These are phyloP conservation scores for Dolichotis patagonum DNA, from an alignment of 2,113 vertebrate species.

Conservation along the genomic window DNA sequence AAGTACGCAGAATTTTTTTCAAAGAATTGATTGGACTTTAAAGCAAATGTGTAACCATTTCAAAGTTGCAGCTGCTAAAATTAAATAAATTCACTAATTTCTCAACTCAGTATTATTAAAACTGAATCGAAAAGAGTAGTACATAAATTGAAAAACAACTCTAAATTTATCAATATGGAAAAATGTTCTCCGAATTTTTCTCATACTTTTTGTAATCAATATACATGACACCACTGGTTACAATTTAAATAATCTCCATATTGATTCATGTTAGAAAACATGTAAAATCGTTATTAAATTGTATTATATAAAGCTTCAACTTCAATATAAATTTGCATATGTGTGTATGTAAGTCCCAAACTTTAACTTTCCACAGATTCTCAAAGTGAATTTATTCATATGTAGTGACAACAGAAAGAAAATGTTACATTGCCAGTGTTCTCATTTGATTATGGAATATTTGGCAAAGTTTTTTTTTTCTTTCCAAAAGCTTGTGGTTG, in stretches of 20 bases:
- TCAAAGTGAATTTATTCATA: slow-evolving; percentile 10
- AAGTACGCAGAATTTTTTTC: not conserved
- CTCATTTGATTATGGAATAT: slow-evolving; percentile 25
- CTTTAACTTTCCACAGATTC: not conserved
- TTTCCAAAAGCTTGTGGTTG: not conserved
- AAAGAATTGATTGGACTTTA: slow-evolving; percentile 44
- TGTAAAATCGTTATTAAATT: slow-evolving; percentile 34
- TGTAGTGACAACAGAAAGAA: not conserved
- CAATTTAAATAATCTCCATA: slow-evolving; percentile 11
- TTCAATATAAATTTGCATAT: slow-evolving; percentile 38
- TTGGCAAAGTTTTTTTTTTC: not conserved
- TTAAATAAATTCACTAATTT: slow-evolving; percentile 39
- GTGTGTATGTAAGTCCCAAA: not conserved
- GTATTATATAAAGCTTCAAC: slow-evolving; percentile 20
- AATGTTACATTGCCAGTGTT: not conserved
- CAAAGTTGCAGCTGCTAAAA: slow-evolving; percentile 7
- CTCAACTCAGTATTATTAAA: slow-evolving; percentile 39
- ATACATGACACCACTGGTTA: slow-evolving; percentile 17
- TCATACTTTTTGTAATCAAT: slow-evolving; percentile 17
- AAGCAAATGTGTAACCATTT: slow-evolving; percentile 20
- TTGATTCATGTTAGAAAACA: slow-evolving; percentile 28
- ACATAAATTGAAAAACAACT: slow-evolving; percentile 25
- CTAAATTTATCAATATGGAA: slow-evolving; percentile 48
- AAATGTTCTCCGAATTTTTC: slow-evolving; percentile 23
- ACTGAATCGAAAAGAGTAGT: slow-evolving; percentile 6